These are phyloP conservation scores for Pandemis corylana DNA, from an alignment of 2,888 invertebrate species.

Conservation along the genomic window DNA sequence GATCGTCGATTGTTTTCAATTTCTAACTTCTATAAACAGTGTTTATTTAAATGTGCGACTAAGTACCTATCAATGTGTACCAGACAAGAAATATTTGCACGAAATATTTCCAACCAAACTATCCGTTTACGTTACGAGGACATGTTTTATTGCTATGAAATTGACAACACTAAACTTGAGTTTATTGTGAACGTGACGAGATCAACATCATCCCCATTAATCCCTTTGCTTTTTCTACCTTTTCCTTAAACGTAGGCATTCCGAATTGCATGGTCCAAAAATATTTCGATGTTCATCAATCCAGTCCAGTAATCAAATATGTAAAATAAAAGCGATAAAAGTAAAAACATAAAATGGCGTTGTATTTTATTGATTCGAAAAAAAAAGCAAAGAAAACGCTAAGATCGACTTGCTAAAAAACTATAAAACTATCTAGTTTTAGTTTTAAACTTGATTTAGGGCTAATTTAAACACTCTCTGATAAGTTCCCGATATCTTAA, in stretches of 20 bases:
- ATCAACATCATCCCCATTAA: background rate
- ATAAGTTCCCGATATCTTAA: too few species aligned
- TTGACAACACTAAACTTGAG: constrained; percentile 12
- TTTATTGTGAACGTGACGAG: constrained; percentile 14
- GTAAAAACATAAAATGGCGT: too few species aligned
- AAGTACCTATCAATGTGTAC: constrained; percentile 14
- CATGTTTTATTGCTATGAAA: constrained; percentile 32
- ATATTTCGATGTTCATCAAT: background rate
- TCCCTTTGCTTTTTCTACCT: background rate
- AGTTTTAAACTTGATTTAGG: too few species aligned
- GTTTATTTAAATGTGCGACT: background rate
- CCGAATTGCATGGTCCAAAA: background rate
- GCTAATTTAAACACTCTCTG: too few species aligned
- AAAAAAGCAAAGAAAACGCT: too few species aligned
- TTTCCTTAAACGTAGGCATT: too few species aligned
- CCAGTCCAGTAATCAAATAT: too few species aligned
- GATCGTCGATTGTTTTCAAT: too few species aligned
- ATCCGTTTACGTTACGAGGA: constrained; percentile 31
- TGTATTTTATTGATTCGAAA: too few species aligned
- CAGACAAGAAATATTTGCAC: constrained; percentile 17
- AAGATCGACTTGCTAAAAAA: too few species aligned
- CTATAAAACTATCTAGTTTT: too few species aligned
- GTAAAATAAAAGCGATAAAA: too few species aligned
- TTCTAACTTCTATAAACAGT: background rate
- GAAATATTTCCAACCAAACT: constrained; percentile 27